Conservation (phyloP, 2,797 vertebrate genomes). For the Phataginus tetradactyla region DNA sequence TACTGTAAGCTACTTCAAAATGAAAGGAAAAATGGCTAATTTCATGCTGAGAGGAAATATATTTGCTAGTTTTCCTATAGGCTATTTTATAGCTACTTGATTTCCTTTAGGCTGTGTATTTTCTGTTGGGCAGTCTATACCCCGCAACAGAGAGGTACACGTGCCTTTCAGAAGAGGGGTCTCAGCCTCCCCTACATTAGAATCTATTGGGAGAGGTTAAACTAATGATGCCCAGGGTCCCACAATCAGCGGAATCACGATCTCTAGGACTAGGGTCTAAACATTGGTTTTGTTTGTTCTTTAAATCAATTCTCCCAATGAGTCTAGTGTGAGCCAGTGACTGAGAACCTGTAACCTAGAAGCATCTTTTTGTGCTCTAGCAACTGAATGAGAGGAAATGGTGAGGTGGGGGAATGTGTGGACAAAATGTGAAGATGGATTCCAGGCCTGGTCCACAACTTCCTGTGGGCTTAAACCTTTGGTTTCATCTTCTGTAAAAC, state of each 20-base stretch:
- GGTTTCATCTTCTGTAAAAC: not conserved
- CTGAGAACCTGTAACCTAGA: not conserved
- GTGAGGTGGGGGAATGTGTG: not conserved
- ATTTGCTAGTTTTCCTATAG: not conserved
- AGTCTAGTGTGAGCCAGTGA: not conserved
- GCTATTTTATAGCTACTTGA: not conserved
- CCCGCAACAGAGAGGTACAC: not conserved
- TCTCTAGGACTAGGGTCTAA: not conserved
- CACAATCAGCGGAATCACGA: not conserved
- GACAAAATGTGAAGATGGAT: not conserved
- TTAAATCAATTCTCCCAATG: not conserved
- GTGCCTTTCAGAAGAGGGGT: not conserved
- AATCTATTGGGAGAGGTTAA: not conserved
- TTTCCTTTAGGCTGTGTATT: constrained; percentile 35
- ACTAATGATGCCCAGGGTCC: not conserved
- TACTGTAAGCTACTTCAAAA: not conserved
- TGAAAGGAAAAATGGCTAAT: constrained; percentile 22
- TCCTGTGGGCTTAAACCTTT: not conserved
- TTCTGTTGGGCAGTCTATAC: not conserved
- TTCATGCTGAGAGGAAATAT: constrained; percentile 30
- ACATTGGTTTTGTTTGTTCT: not conserved
- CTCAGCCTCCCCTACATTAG: not conserved
- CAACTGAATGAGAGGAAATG: not conserved
- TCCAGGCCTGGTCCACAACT: not conserved
- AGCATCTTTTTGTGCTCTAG: not conserved